These are phyloP conservation scores for Drosophila orena DNA, from an alignment of 1,140 invertebrate species.

Conservation along the genomic window DNA sequence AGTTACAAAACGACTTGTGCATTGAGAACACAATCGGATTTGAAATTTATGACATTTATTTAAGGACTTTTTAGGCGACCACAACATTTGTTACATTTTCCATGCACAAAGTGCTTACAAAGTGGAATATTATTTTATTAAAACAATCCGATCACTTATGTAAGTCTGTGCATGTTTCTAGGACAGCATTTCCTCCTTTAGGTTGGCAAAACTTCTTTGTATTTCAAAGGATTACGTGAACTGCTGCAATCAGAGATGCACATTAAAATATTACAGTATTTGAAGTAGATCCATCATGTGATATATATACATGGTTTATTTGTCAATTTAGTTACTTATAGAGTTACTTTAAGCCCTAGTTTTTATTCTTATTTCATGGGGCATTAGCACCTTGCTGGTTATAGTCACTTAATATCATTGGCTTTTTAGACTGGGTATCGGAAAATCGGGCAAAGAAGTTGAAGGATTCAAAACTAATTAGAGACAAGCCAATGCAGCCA, in stretches of 20 bases:
- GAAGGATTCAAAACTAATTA: conserved; percentile 62
- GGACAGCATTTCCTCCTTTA: too few species aligned
- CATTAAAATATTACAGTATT: too few species aligned
- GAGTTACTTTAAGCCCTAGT: neutral
- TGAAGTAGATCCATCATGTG: too few species aligned
- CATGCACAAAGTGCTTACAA: neutral
- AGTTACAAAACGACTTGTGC: neutral
- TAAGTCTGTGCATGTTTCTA: too few species aligned
- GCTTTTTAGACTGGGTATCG: neutral
- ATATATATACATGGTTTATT: too few species aligned
- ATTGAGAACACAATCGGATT: neutral
- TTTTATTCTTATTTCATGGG: neutral
- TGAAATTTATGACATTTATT: neutral
- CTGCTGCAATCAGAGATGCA: too few species aligned
- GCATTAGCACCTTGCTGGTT: neutral
- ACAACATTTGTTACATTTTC: neutral
- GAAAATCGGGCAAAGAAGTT: neutral
- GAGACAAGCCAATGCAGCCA: conserved; percentile 47
- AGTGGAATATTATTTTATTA: too few species aligned
- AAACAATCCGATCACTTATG: too few species aligned
- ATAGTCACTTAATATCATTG: conserved; percentile 39
- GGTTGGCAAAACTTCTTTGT: too few species aligned
- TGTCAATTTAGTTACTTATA: neutral
- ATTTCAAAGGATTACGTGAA: too few species aligned
- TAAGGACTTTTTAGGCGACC: too few species aligned